Evolutionary conservation across 2,113 vertebrate species (phyloP).

Genomic region (Dermatemys mawii): DNA sequence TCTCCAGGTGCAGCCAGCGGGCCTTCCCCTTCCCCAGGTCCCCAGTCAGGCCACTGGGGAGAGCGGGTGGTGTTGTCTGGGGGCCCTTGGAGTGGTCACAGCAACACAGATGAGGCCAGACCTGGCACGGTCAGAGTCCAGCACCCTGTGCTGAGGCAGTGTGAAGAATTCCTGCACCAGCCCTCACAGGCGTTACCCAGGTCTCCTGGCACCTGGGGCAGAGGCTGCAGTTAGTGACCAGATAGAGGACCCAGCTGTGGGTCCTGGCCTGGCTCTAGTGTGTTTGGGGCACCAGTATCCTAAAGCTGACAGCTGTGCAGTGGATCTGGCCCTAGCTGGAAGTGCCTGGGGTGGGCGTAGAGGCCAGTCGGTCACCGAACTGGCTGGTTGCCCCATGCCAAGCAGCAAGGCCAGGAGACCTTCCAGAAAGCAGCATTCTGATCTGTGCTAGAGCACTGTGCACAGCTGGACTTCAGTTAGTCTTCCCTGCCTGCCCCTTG

Average conservation of each 20-base stretch:
- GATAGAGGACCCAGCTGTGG: not conserved
- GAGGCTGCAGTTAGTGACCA: fast-evolving
- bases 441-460: not conserved
- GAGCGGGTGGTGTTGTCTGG: too few relatives aligned
- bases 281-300: not conserved
- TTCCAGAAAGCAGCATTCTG: not conserved
- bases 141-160: too few relatives aligned
- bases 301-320: not conserved
- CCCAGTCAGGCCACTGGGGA: too few relatives aligned
- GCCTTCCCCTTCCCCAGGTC: too few relatives aligned
- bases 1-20: not conserved
- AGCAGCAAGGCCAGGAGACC: not conserved
- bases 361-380: not conserved
- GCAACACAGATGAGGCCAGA: too few relatives aligned
- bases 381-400: not conserved
- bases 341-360: not conserved
- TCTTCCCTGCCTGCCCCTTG: too few relatives aligned
- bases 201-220: not conserved
- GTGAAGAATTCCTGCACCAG: too few relatives aligned
- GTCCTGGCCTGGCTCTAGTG: not conserved
- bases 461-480: too few relatives aligned
- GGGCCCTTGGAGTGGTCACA: too few relatives aligned
- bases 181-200: not conserved
- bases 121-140: not conserved
- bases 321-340: not conserved